Base-by-base conservation (phyloP, 2,113 vertebrate species). In the Calyptommatus sinebrachiatus region DNA sequence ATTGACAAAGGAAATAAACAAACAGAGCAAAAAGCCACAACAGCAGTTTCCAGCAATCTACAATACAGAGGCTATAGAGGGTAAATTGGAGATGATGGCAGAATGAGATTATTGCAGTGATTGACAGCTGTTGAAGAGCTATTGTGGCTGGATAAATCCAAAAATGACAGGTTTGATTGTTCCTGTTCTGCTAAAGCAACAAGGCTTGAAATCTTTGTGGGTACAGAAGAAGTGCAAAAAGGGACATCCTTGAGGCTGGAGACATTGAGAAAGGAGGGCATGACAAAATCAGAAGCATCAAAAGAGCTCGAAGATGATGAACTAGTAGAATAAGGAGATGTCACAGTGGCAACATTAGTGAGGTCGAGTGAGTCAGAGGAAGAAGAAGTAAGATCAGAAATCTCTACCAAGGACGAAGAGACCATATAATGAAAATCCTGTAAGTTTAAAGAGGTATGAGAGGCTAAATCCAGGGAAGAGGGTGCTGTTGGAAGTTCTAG, bases 281-380 rank as follows among this genome's bases (percentile, higher is more conserved):
- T 8, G 61, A 81, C 81, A 73, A 86, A 65, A 65, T 4, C 70
- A 74, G 88, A 46, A 78, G 79, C 83, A 66, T 79, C 69, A 41
- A 74, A 29, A 8, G 89, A 81, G 22, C 79, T 1, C 0, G 82
- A 31, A 22, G 84, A 76, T 60, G 84, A 4, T 68, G 86, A 79
- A 63, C 69, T 74, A 66, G 86, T 83, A 79, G 89, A 85, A 31
- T 69, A 29, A 35, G 88, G 87, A 71, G 83, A 84, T 79, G 83
- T 50, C n/a, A 86, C 85, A 48, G 85, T 80, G 69, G 89, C 89
- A 29, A 91, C 78, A 45, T 88, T 28, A 0, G 83, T 89, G 67
- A 87, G 79, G 78, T 92, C 86, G 71, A 88, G 76, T 48, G 91
- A 92, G 65, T 88, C 88, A 0, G 89, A 90, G 0, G 89, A 45